Base-by-base conservation (phyloP, 2,113 vertebrate genomes). In the Bufo gargarizans region DNA sequence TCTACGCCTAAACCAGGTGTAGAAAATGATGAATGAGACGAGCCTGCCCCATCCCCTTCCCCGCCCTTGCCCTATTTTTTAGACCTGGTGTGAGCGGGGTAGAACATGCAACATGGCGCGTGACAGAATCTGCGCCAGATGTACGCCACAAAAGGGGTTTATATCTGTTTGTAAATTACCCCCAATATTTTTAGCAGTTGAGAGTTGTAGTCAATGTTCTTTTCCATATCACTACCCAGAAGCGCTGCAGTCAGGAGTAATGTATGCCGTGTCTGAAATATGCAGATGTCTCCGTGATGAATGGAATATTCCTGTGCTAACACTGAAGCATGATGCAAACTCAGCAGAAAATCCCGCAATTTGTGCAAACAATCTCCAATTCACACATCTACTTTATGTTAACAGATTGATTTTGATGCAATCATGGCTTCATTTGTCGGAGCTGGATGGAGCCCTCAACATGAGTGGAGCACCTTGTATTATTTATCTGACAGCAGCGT, bases 291-390 rank as follows among this genome's bases (percentile, higher is more conserved):
- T 14, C 53, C 13, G 50, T 76, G 45, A 76, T 76, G 72, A 76
- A 76, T 76, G 72, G 47, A 76, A 76, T 9, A 80, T 80, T 80
- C 55, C 53, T 80, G 53, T 33, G 43, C 55, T 79, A 82, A 82
- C 58, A 67, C 9, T 67, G 58, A 50, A 22, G 81, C 61, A 12
- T 53, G 20, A 53, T 83, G 61, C 47, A 22, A 55, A 72, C 49
- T 72, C 49, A 72, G 67, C 67, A 84, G n/a, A 71, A 84, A 84
- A 84, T 20, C 53, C 22, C 71, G 65, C 82, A 69, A 84, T 71
- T 84, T 84, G 47, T 69, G 16, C 17, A 82, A 82, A 61, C 13
- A 84, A 53, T 45, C 61, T 50, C 47, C 49, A 33, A 71, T 56
- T 71, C 58, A 84, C 65, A 69, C 45, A 72, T 33, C 4, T 84